A percentile compares a stretch with the other conserved stretches of the same genome.
These are phyloP conservation scores for Podarcis muralis DNA, from an alignment of 2,113 vertebrate genomes.

Conservation along the genomic window DNA sequence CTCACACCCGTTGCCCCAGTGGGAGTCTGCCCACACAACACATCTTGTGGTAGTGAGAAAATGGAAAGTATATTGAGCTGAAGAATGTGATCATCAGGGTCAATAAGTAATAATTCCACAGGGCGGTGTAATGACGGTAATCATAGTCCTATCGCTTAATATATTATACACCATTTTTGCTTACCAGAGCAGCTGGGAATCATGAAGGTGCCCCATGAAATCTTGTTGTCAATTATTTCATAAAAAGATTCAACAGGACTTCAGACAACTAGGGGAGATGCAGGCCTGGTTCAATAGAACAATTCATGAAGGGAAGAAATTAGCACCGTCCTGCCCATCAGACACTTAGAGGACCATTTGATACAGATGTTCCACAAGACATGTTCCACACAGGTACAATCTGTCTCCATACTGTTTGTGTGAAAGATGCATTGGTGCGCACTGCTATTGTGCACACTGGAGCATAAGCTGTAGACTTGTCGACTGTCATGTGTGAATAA, in stretches of 20 bases:
- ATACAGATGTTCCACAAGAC: not conserved
- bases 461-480: too few species aligned
- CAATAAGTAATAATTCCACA: constrained; percentile 1
- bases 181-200: not conserved
- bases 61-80: not conserved
- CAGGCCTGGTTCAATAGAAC: not conserved
- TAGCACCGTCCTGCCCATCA: not conserved
- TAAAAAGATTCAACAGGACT: too few species aligned
- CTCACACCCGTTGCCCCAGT: not conserved
- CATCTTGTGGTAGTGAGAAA: not conserved
- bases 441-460: too few species aligned
- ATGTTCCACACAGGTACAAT: not conserved
- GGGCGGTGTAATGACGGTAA: not conserved
- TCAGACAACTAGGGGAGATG: not conserved
- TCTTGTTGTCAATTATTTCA: not conserved
- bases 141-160: not conserved
- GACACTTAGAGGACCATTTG: not conserved
- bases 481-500: too few species aligned
- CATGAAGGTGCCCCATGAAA: not conserved
- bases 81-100: not conserved
- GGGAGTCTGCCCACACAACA: not conserved
- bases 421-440: too few species aligned
- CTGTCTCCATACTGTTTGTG: too few species aligned
- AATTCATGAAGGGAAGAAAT: not conserved
- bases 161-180: not conserved